A percentile compares a stretch with the other conserved stretches of the same genome.
phyloP scores from a whole-genome alignment of 2,888 invertebrate species.

The Temnothorax unifasciatus region DNA sequence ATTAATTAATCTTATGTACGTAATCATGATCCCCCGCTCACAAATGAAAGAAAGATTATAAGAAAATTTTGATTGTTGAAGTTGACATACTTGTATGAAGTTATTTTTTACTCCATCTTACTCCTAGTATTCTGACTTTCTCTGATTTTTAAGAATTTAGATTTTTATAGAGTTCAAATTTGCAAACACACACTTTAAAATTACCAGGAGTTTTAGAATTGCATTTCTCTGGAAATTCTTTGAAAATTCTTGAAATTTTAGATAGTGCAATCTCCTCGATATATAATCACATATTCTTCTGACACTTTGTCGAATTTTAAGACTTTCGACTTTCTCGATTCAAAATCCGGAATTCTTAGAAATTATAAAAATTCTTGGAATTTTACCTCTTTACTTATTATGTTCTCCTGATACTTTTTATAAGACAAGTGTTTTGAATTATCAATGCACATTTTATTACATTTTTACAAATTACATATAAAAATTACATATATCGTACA shows the following conservation, averaged over 20 bases:
- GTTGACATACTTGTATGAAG: not conserved
- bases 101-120: not conserved
- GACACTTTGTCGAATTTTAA: not conserved
- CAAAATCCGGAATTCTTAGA: too few relatives aligned
- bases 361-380: too few relatives aligned
- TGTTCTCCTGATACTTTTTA: too few relatives aligned
- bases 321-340: too few relatives aligned
- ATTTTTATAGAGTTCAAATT: not conserved
- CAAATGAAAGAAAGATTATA: not conserved
- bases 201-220: not conserved
- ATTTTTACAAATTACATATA: constrained; percentile 13
- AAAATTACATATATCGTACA: not conserved
- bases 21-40: not conserved
- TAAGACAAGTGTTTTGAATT: not conserved
- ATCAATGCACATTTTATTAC: not conserved
- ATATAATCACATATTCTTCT: not conserved
- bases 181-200: not conserved
- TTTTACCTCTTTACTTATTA: too few relatives aligned
- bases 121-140: not conserved
- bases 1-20: not conserved
- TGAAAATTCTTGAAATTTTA: not conserved
- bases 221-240: not conserved
- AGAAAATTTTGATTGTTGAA: not conserved
- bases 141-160: not conserved
- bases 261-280: not conserved